Conservation (phyloP, 2,113 vertebrate genomes). For the Archocentrus centrarchus region DNA sequence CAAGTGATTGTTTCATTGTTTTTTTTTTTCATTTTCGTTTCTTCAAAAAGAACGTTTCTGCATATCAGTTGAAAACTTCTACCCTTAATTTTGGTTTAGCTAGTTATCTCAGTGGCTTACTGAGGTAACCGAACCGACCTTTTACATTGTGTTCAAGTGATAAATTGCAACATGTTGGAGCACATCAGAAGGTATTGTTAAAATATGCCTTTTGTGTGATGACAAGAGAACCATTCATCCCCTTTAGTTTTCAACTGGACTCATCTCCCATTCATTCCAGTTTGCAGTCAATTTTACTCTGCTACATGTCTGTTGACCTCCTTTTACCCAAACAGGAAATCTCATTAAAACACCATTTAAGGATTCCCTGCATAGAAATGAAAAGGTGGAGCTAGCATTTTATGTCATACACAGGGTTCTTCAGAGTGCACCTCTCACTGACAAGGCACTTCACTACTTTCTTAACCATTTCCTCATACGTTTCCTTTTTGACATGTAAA, state of each 20-base stretch:
- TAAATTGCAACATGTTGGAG: conserved; percentile 44
- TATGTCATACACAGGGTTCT: conserved; percentile 39
- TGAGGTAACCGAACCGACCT: background rate
- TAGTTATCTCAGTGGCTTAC: background rate
- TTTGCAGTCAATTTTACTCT: conserved; percentile 22
- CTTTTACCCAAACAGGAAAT: conserved; percentile 45
- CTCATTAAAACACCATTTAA: conserved; percentile 43
- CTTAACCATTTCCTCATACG: conserved; percentile 16
- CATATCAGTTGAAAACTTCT: background rate
- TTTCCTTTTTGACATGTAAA: background rate
- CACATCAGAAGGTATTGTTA: conserved; percentile 34
- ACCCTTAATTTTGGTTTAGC: background rate
- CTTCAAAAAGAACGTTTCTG: background rate
- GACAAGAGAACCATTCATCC: conserved; percentile 22
- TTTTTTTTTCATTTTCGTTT: no score
- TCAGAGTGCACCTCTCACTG: background rate
- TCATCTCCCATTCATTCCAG: conserved; percentile 72
- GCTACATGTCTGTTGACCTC: conserved; percentile 25
- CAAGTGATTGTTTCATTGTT: background rate
- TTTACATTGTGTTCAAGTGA: background rate
- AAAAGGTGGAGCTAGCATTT: conserved; percentile 47
- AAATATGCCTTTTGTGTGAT: conserved; percentile 16
- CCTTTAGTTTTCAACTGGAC: conserved; percentile 14
- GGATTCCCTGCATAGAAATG: conserved; percentile 14
- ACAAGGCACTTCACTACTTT: conserved; percentile 31